Conservation (phyloP, 1,140 invertebrate genomes). For the Sesamia nonagrioides region DNA sequence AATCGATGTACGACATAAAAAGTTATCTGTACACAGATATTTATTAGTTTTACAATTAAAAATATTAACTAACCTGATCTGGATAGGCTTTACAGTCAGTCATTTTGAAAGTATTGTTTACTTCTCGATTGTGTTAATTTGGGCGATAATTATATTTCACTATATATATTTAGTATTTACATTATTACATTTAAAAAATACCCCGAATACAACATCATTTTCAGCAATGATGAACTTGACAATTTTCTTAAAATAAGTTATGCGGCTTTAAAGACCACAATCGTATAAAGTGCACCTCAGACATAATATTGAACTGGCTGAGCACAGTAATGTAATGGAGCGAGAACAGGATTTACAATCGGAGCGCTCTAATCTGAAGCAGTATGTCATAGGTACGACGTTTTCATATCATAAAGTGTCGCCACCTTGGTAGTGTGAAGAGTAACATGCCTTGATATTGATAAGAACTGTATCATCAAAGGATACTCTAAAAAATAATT, state of each 20-base stretch:
- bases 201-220: no score
- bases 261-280: no score
- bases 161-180: not conserved
- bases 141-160: not conserved
- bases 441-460: no score
- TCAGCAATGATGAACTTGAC: no score
- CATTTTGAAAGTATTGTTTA: conserved; percentile 57
- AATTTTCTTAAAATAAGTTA: no score
- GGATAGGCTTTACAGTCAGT: conserved; percentile 64
- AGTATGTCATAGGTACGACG: conserved; percentile 15
- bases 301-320: not conserved
- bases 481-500: no score
- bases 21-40: conserved; percentile 74
- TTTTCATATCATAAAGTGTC: not conserved
- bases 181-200: not conserved
- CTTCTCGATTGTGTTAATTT: conserved; percentile 32
- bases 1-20: conserved; percentile 81
- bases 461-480: no score
- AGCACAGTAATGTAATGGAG: not conserved
- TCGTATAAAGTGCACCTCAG: not conserved
- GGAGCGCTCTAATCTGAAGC: conserved; percentile 2
- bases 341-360: conserved; percentile 24
- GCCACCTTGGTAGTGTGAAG: not conserved
- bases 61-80: conserved; percentile 63
- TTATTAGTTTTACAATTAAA: conserved; percentile 62